phyloP scores from a whole-genome alignment of 2,888 invertebrate genomes.

The Tromatobia lineatoria region DNA sequence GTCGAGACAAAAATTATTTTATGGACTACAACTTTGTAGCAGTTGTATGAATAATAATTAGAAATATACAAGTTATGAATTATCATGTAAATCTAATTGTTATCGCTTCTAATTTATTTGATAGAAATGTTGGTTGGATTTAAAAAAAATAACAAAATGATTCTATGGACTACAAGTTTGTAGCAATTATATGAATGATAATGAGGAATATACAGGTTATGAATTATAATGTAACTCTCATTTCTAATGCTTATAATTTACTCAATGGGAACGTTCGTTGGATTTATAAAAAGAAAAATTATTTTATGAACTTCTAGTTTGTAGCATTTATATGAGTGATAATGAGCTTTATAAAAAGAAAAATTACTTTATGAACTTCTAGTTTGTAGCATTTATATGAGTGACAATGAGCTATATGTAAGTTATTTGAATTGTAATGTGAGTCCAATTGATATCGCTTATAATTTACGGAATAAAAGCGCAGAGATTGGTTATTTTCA shows the following conservation, averaged over 20 bases:
- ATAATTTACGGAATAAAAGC: background rate
- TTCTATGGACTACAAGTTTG: background rate
- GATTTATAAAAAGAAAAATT: background rate
- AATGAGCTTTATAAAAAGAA: background rate
- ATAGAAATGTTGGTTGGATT: too few relatives aligned
- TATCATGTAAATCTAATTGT: background rate
- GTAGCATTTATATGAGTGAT: background rate
- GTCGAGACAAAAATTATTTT: background rate
- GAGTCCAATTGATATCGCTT: background rate
- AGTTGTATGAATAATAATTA: background rate
- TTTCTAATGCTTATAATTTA: background rate
- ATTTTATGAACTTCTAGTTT: background rate
- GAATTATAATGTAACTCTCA: background rate
- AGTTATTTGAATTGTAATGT: background rate
- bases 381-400: background rate
- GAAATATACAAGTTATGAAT: background rate
- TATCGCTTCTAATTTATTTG: too few relatives aligned
- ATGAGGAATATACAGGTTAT: too few relatives aligned
- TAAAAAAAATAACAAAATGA: background rate
- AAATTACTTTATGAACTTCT: background rate
- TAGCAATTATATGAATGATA: background rate
- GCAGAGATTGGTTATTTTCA: background rate
- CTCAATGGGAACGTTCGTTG: too few relatives aligned
- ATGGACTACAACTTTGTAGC: background rate
- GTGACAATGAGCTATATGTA: background rate